Evolutionary conservation across 2,888 invertebrate genomes (phyloP).

Genomic region (Mythimna impura): DNA sequence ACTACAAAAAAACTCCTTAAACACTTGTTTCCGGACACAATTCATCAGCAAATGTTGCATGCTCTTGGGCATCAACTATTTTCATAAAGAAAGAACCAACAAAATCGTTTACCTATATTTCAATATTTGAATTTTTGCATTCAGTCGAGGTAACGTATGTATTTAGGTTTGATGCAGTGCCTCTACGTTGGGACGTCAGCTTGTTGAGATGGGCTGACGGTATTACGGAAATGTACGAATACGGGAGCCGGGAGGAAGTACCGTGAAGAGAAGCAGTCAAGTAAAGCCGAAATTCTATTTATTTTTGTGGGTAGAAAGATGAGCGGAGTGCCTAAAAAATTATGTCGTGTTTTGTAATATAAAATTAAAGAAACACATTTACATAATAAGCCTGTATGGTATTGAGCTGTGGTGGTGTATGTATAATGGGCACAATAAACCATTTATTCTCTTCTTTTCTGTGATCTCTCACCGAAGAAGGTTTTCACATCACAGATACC

Average conservation of each 20-base stretch:
- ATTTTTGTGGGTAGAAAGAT: not conserved
- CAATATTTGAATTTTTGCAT: constrained; percentile 21
- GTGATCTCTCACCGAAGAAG: not conserved
- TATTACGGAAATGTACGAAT: constrained; percentile 46
- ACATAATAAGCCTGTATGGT: too few relatives aligned
- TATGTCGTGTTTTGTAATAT: not conserved
- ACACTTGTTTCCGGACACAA: not conserved
- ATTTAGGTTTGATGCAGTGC: constrained; percentile 32
- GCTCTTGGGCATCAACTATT: not conserved
- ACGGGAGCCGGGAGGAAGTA: constrained; percentile 4
- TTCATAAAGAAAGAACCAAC: not conserved
- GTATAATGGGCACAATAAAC: too few relatives aligned
- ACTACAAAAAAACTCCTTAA: not conserved
- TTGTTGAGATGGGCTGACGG: constrained; percentile 43
- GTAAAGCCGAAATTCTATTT: constrained; percentile 9
- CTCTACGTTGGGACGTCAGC: constrained; percentile 32
- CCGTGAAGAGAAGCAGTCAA: not conserved
- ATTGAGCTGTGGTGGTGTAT: too few relatives aligned
- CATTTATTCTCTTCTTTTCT: not conserved
- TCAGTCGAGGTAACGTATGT: constrained; percentile 17
- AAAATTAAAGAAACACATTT: not conserved
- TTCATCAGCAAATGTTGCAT: not conserved
- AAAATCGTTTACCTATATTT: constrained; percentile 15
- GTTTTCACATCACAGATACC: not conserved
- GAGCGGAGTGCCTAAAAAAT: not conserved